Evolutionary conservation across 2,113 vertebrate genomes (phyloP).

Genomic region (Eonycteris spelaea): DNA sequence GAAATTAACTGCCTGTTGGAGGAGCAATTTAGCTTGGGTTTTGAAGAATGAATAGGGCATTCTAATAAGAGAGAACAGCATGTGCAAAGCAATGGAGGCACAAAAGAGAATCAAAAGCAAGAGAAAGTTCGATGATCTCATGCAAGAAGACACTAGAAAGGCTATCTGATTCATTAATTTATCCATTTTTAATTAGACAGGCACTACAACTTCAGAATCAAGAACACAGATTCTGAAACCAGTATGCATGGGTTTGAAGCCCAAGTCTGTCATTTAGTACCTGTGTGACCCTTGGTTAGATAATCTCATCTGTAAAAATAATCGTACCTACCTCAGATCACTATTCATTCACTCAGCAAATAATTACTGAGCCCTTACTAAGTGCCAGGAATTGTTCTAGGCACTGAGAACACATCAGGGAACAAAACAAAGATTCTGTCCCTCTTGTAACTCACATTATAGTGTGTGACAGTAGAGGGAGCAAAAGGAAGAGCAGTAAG

Average conservation of each 20-base stretch:
- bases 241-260: background rate
- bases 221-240: background rate
- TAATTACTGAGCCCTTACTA: background rate
- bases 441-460: background rate
- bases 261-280: background rate
- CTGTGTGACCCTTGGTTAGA: background rate
- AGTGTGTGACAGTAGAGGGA: fast-evolving
- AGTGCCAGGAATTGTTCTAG: background rate
- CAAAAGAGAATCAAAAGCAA: background rate
- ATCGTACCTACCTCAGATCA: background rate
- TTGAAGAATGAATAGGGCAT: background rate
- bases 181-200: background rate
- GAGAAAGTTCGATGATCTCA: background rate
- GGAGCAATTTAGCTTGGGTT: background rate
- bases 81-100: background rate
- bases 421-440: background rate
- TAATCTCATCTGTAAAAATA: background rate
- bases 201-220: background rate
- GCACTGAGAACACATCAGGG: background rate
- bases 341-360: background rate
- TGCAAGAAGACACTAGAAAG: background rate
- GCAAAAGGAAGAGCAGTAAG: background rate
- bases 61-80: background rate
- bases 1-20: background rate
- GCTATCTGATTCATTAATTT: background rate